phyloP scores from a whole-genome alignment of 2,797 vertebrate species.

The Aeoliscus strigatus region DNA sequence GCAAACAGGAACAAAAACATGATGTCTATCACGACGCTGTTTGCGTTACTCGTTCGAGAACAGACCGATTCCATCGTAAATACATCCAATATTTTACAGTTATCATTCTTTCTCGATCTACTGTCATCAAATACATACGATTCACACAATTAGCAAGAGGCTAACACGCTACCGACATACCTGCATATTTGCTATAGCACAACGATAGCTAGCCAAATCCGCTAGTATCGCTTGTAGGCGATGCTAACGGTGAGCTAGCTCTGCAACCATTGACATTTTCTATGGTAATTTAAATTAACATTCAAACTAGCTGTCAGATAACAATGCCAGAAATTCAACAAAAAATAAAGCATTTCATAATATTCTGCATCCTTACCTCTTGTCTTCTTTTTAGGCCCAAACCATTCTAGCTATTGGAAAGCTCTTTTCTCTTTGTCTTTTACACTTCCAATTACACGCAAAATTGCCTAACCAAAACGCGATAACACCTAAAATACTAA shows the following conservation, averaged over 20 bases:
- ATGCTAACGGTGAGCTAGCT: slow-evolving; percentile 55
- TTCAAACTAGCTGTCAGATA: slow-evolving; percentile 15
- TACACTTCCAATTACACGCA: slow-evolving; percentile 75
- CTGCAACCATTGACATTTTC: slow-evolving; percentile 33
- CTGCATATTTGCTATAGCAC: slow-evolving; percentile 49
- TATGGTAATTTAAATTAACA: slow-evolving; percentile 35
- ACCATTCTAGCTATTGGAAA: slow-evolving; percentile 82
- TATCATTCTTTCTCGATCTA: background rate
- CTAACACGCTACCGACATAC: slow-evolving; percentile 40
- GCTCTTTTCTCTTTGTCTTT: slow-evolving; percentile 82
- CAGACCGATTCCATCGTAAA: background rate
- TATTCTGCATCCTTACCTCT: slow-evolving; percentile 72
- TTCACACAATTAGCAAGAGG: slow-evolving; percentile 8
- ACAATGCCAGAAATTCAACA: background rate
- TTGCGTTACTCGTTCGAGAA: background rate
- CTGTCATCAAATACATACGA: background rate
- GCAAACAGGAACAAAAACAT: slow-evolving; percentile 48
- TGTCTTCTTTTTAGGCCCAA: slow-evolving; percentile 81
- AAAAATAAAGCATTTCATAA: background rate
- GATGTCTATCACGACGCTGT: slow-evolving; percentile 12
- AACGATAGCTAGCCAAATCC: slow-evolving; percentile 33
- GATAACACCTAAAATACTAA: slow-evolving; percentile 56
- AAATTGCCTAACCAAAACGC: slow-evolving; percentile 64
- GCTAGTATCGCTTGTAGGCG: slow-evolving; percentile 38
- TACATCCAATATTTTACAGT: background rate